Base-by-base conservation (phyloP, 1,140 invertebrate genomes). In the Drosophila rhopaloa region DNA sequence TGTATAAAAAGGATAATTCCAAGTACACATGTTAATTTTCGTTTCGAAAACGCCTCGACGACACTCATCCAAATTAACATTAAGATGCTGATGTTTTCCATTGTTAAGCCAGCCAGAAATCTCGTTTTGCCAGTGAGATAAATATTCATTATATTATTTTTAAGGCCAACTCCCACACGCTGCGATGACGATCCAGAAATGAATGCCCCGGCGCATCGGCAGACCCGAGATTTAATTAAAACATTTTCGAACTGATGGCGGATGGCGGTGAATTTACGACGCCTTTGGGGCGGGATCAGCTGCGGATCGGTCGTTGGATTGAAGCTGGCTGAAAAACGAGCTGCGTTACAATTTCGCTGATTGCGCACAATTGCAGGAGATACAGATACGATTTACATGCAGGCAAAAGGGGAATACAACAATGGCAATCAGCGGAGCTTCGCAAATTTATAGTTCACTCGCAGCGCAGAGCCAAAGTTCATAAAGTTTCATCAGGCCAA, bases 401-500 rank as follows among this genome's bases (percentile, higher is more conserved):
- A 13, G 50, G 29, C 63, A 32, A 43, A 46, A 40, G 27, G 43
- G 43, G 24, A 14, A 43, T 57, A 41, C 60, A 75, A 70, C 78
- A 81, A 86, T 73, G 72, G 79, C 84, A 86, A 86, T 86, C 83
- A 86, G 83, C 56, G 44, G 67, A 82, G 66, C 76, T 60, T 43
- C 48, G 60, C 16, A 80, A 89, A 88, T 88, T 88, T 88, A 88
- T 86, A 76, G 83, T 77, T 66, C 65, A 88, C 76, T 80, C 83
- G 79, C 29, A 43, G 76, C 59, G 58, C 62, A 46, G 67, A 89
- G 85, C 77, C 84, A 84, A 90, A 89, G 84, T 89, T 89, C 85
- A 89, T 89, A 89, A 89, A 89, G 77, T 89, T 89, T 89, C 84
- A 90, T 89, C 84, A 89, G 71, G 63, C 63, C 8, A 56, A 47